A percentile compares a stretch with the other conserved stretches of the same genome.
Conservation (phyloP, 1,140 invertebrate genomes). For the Eubasilissa regina region DNA sequence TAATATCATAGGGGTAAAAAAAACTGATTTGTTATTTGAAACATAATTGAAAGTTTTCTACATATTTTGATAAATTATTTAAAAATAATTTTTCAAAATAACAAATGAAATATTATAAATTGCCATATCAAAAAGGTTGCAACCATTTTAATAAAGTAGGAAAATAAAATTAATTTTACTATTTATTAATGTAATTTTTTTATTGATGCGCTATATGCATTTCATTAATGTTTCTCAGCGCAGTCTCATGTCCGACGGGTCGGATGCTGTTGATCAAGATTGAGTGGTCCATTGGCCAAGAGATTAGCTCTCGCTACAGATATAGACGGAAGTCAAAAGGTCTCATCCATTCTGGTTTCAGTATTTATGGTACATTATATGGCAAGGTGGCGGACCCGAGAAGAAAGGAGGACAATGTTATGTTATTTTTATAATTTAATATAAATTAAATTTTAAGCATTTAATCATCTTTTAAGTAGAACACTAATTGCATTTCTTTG, state of each 20-base stretch:
- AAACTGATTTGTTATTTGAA: too few species aligned
- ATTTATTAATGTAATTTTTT: not conserved
- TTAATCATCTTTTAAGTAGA: too few species aligned
- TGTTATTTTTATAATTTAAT: not conserved
- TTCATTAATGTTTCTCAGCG: not conserved
- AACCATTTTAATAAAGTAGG: too few species aligned
- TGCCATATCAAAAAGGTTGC: too few species aligned
- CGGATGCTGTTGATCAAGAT: slow-evolving; percentile 47
- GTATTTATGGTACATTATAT: slow-evolving; percentile 15
- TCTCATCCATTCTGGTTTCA: slow-evolving; percentile 8
- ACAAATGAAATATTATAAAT: too few species aligned
- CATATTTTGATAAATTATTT: too few species aligned
- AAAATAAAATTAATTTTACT: not conserved
- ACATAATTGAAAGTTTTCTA: too few species aligned
- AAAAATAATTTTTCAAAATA: too few species aligned
- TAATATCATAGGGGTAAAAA: too few species aligned
- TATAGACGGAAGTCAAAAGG: slow-evolving; percentile 49
- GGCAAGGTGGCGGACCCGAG: not conserved
- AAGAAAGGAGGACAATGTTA: not conserved
- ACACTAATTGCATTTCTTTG: too few species aligned
- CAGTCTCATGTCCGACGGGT: not conserved
- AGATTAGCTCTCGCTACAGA: slow-evolving; percentile 49
- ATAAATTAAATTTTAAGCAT: too few species aligned
- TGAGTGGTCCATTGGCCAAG: slow-evolving; percentile 50
- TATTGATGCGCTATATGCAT: not conserved